Base-by-base conservation (phyloP, 2,797 vertebrate genomes). In the Odontamblyopus rebecca region DNA sequence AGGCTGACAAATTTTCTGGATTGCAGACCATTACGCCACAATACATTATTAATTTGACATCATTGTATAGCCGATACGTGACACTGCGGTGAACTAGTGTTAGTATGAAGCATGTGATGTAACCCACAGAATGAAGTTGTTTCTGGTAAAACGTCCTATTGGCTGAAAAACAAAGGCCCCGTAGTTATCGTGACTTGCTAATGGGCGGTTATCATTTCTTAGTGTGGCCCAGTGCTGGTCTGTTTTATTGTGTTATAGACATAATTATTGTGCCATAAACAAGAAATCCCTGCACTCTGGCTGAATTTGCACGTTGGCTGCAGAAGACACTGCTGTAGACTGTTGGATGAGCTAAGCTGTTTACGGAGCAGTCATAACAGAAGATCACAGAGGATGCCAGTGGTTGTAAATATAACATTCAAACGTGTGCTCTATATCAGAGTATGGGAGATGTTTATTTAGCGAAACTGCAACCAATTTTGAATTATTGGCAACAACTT, bases 321-420 rank as follows among this genome's bases (percentile, higher is more conserved):
- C 77, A 75, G 72, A 72, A 65, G 75, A 78, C 75, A 83, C 75
- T 67, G 56, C 64, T 76, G 65, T 67, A 77, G 66, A 73, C 54
- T 71, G 76, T 70, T 77, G 72, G 69, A 80, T 12, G n/a, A 83
- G 67, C 75, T 68, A 66, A 82, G 73, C 60, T 84, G 77, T 88
- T 85, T 83, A 85, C 76, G 73, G 44, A 77, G 81, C 80, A 9
- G 53, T 88, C 86, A 35, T 88, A 88, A 88, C 82, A 85, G 74
- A 30, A 78, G 60, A 82, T 83, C 77, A 73, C 48, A 77, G 32
- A 12, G 75, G 72, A 62, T 75, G 75, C 76, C 60, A 15, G 48
- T 53, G 13, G 61, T 72, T 77, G 72, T 87, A 76, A 86, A 86
- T 78, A 79, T 1, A 50, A 23, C 2, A 0, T 63, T 61, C 60